Conservation (phyloP, 2,113 vertebrate genomes). For the Carassius auratus region DNA sequence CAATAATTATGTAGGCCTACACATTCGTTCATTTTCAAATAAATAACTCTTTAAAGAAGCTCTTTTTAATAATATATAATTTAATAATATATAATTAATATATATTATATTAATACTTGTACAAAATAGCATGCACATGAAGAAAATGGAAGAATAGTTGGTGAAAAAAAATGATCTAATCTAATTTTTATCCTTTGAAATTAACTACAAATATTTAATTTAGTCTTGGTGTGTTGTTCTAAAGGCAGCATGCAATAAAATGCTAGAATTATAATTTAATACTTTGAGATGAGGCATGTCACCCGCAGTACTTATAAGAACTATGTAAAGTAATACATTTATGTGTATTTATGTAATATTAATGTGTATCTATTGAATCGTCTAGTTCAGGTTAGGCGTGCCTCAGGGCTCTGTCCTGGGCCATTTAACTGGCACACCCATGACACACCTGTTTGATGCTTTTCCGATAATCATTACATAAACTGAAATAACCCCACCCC, state of each 20-base stretch:
- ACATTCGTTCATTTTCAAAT: too few relatives aligned
- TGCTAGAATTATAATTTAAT: too few relatives aligned
- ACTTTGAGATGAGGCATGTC: neutral
- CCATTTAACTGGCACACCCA: constrained; percentile 14
- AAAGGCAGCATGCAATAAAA: too few relatives aligned
- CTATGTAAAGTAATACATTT: neutral
- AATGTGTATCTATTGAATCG: constrained; percentile 1
- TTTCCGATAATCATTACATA: constrained; percentile 27
- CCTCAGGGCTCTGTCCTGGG: neutral
- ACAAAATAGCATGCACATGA: neutral
- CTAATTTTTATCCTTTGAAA: too few relatives aligned
- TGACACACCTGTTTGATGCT: constrained; percentile 23
- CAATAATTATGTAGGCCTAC: too few relatives aligned
- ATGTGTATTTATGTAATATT: neutral
- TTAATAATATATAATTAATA: too few relatives aligned
- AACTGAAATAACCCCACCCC: constrained; percentile 29
- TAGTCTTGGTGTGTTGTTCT: too few relatives aligned
- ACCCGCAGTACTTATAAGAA: neutral
- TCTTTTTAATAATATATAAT: too few relatives aligned
- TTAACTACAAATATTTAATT: too few relatives aligned
- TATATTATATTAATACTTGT: neutral
- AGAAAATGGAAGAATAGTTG: neutral
- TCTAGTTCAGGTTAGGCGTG: constrained; percentile 3
- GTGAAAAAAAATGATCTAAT: neutral
- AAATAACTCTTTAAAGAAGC: too few relatives aligned